These are phyloP conservation scores for Cheiracanthium punctorium DNA, from an alignment of 2,888 invertebrate species.

Conservation along the genomic window DNA sequence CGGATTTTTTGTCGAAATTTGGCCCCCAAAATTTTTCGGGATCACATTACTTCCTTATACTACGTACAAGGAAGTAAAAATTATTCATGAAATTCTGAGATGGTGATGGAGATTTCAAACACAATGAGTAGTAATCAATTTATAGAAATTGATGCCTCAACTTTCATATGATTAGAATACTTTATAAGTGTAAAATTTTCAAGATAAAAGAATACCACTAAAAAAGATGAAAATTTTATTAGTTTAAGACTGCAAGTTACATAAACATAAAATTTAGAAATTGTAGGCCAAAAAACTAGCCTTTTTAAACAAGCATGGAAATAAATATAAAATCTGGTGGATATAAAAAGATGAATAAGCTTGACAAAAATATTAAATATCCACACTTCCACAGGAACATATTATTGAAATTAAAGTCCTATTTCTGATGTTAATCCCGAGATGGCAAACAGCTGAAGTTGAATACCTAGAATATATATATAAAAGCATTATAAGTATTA, in stretches of 20 bases:
- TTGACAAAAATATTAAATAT: conserved; percentile 67
- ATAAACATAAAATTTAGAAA: conserved; percentile 53
- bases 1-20: too few species aligned
- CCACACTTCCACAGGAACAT: conserved; percentile 65
- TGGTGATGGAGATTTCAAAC: too few species aligned
- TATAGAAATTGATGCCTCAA: too few species aligned
- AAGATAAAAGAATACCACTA: conserved; percentile 2
- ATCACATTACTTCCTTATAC: too few species aligned
- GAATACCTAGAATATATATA: neutral
- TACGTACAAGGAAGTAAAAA: too few species aligned
- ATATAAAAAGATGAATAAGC: conserved; percentile 66
- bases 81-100: too few species aligned
- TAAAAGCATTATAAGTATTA: neutral
- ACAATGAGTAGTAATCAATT: too few species aligned
- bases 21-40: too few species aligned
- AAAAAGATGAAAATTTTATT: conserved; percentile 64
- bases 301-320: conserved; percentile 63
- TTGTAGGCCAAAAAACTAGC: conserved; percentile 47
- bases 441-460: conserved; percentile 17
- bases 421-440: conserved; percentile 29
- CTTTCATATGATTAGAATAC: too few species aligned
- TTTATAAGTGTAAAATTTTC: too few species aligned
- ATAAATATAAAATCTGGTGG: conserved; percentile 69
- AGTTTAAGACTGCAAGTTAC: conserved; percentile 44
- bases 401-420: conserved; percentile 50